Evolutionary conservation across 2,888 invertebrate genomes (phyloP).

Genomic region (Nezara viridula): DNA sequence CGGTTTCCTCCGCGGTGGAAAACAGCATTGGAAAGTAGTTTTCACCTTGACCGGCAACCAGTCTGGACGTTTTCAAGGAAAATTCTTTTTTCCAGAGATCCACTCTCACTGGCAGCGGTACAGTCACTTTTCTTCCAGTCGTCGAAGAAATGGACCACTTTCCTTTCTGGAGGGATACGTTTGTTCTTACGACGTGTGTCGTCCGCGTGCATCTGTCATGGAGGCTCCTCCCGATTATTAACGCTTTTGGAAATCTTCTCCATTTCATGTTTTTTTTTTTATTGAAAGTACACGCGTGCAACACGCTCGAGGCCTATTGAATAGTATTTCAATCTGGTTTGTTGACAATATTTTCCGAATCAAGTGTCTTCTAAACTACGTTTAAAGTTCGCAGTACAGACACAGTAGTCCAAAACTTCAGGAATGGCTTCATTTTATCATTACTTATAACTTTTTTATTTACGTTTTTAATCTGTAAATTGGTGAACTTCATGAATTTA

Average conservation of each 20-base stretch:
- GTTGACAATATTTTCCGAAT: no score
- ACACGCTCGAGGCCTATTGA: not conserved
- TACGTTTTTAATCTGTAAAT: no score
- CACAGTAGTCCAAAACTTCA: no score
- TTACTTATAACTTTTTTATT: no score
- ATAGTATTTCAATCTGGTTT: not conserved
- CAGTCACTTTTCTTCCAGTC: constrained; percentile 13
- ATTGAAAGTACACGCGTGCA: constrained; percentile 1
- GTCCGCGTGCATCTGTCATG: constrained; percentile 44
- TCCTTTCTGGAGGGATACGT: not conserved
- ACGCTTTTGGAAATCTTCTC: constrained; percentile 22
- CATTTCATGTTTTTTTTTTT: not conserved
- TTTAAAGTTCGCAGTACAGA: no score
- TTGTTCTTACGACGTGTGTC: constrained; percentile 8
- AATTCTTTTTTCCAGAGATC: constrained; percentile 40
- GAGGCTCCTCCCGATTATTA: constrained; percentile 13
- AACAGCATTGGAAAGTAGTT: constrained; percentile 25
- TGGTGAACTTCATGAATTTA: no score
- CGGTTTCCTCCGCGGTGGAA: not conserved
- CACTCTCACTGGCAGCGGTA: constrained; percentile 10
- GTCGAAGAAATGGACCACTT: constrained; percentile 30
- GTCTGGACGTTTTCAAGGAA: constrained; percentile 9
- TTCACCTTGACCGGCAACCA: not conserved
- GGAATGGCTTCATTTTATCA: no score
- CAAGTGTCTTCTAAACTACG: no score